Base-by-base conservation (phyloP, 2,888 invertebrate genomes). In the Cyrtodaria siliqua region DNA sequence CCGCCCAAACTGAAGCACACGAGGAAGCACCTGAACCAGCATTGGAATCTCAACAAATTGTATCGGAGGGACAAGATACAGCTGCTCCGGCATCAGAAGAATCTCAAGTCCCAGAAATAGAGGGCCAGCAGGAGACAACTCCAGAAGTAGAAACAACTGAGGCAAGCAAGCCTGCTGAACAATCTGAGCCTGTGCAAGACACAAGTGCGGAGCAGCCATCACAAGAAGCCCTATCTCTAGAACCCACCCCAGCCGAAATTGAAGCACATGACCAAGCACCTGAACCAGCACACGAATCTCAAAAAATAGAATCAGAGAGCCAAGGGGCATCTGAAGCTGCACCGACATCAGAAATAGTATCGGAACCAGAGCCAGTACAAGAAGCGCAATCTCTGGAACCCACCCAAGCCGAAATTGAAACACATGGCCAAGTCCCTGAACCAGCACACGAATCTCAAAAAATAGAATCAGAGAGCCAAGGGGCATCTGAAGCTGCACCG, bases 11-110 rank as follows among this genome's bases (percentile, higher is more conserved):
- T 8, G 33, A 33, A 12, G 3, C 44, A 9, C 26, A n/a, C 2
- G 61, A 47, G 26, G 9, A 56, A 33, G 6, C 56, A 18, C 18
- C 56, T 3, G n/a, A 56, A 18, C 24, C 57, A 16, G 57, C 40
- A 23, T n/a, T 42, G 14, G 57, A 40, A 12, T 40, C 57, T 20
- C 14, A 57, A 52, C n/a, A 8, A 2, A 44, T 49, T 27, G 49
- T 26, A 52, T 33, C 50, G n/a, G 62, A 20, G 20, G 1, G 44
- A 12, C n/a, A n/a, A 38, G 18, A 29, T 23, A 24, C 33, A 29
- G 61, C 40, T 16, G 56, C 40, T 14, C 38, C 55, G 20, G 55
- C 20, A 14, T 40, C 55, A 16, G 47, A 55, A n/a, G 3, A 20
- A 18, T 23, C 8, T 20, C 29, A 9, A 20, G 29, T 18, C 29